phyloP scores from a whole-genome alignment of 2,797 vertebrate genomes.

The Botia kubotai region DNA sequence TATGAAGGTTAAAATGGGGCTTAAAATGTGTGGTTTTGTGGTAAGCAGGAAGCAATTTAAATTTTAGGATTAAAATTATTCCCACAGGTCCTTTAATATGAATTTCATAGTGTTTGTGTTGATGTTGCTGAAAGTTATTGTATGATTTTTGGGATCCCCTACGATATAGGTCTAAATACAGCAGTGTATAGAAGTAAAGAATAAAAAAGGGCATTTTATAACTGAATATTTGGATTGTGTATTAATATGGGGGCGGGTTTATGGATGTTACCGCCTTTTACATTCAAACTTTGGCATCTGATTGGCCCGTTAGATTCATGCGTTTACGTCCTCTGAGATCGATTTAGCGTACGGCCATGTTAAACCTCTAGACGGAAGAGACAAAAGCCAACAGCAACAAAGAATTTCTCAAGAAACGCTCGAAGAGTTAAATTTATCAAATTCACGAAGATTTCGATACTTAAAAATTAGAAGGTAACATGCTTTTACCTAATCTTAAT shows the following conservation, averaged over 20 bases:
- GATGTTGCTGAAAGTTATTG: not conserved
- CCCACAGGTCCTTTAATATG: not conserved
- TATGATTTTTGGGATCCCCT: not conserved
- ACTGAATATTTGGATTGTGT: not conserved
- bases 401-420: slow-evolving; percentile 20
- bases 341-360: slow-evolving; percentile 74
- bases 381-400: slow-evolving; percentile 67
- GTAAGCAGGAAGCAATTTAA: not conserved
- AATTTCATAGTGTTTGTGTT: not conserved
- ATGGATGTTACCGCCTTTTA: not conserved
- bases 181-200: not conserved
- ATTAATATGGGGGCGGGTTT: not conserved
- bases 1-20: no score
- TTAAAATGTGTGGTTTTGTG: no score
- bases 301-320: slow-evolving; percentile 22
- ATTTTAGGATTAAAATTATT: not conserved
- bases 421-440: slow-evolving; percentile 24
- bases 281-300: slow-evolving; percentile 46
- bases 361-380: slow-evolving; percentile 72
- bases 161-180: slow-evolving; percentile 10
- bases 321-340: slow-evolving; percentile 35
- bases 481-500: not conserved
- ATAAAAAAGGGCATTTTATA: not conserved
- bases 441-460: slow-evolving; percentile 35
- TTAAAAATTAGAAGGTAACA: slow-evolving; percentile 48